Evolutionary conservation across 2,888 invertebrate species (phyloP).

Genomic region (Ormyrus labotus): DNA sequence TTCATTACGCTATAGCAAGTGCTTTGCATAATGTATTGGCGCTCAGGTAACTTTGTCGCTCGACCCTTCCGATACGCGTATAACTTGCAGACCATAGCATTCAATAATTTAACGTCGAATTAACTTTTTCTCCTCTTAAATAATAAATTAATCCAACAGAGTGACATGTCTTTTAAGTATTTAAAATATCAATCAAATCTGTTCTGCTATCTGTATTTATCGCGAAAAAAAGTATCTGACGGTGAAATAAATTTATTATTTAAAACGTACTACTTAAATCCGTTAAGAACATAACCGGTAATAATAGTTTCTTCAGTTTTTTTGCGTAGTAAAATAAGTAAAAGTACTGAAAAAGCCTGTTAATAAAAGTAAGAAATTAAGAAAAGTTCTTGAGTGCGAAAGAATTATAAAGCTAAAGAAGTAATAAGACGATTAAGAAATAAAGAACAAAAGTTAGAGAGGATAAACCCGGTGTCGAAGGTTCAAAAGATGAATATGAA

Average conservation of each 20-base stretch:
- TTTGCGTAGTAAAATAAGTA: background rate
- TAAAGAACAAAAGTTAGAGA: background rate
- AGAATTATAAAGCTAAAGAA: background rate
- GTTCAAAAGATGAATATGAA: too few species aligned
- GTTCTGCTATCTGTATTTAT: too few species aligned
- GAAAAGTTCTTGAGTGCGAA: background rate
- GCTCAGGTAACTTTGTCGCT: background rate
- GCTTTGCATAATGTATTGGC: constrained; percentile 5
- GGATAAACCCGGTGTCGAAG: too few species aligned
- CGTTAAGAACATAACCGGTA: background rate
- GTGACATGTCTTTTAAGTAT: background rate
- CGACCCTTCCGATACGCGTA: too few species aligned
- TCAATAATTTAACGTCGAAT: too few species aligned
- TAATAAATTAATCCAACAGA: background rate
- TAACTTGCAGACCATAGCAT: too few species aligned
- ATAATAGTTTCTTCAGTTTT: background rate
- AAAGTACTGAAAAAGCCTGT: background rate
- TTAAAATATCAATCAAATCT: background rate
- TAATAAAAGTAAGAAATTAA: background rate
- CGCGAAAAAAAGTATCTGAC: too few species aligned
- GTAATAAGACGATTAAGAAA: background rate
- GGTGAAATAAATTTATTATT: too few species aligned
- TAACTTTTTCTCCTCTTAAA: too few species aligned
- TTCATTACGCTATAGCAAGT: constrained; percentile 3
- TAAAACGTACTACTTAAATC: too few species aligned